Conservation (phyloP, 2,888 invertebrate species). For the Leptothorax acervorum region DNA sequence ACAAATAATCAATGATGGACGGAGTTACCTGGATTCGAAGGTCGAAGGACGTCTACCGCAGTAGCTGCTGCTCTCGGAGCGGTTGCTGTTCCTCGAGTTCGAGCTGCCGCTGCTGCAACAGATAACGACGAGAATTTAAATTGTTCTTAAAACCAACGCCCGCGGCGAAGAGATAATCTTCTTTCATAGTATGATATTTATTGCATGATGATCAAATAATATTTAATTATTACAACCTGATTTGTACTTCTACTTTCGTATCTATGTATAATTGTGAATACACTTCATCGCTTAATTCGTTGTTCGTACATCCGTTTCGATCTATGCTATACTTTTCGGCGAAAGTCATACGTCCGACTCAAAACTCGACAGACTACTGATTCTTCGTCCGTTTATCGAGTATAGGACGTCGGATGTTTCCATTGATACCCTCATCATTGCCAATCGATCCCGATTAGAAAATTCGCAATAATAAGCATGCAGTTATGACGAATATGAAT, state of each 20-base stretch:
- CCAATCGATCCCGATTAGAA: too few species aligned
- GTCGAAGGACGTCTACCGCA: conserved; percentile 89
- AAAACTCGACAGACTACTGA: conserved; percentile 55
- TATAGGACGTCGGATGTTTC: too few species aligned
- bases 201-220: not conserved
- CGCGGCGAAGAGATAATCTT: not conserved
- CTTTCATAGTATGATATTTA: too few species aligned
- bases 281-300: not conserved
- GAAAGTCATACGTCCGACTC: not conserved
- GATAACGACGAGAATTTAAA: conserved; percentile 25
- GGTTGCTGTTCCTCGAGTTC: conserved; percentile 92
- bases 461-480: too few species aligned
- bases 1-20: not conserved
- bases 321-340: not conserved
- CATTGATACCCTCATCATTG: too few species aligned
- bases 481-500: too few species aligned
- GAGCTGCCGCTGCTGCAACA: conserved; percentile 89
- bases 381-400: too few species aligned
- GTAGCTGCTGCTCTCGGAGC: conserved; percentile 93
- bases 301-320: not conserved
- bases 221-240: not conserved
- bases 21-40: conserved; percentile 87
- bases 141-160: not conserved
- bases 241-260: not conserved
- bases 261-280: too few species aligned